A percentile compares a stretch with the other conserved stretches of the same genome.
Evolutionary conservation across 2,113 vertebrate species (phyloP).

Genomic region (Prionailurus viverrinus): DNA sequence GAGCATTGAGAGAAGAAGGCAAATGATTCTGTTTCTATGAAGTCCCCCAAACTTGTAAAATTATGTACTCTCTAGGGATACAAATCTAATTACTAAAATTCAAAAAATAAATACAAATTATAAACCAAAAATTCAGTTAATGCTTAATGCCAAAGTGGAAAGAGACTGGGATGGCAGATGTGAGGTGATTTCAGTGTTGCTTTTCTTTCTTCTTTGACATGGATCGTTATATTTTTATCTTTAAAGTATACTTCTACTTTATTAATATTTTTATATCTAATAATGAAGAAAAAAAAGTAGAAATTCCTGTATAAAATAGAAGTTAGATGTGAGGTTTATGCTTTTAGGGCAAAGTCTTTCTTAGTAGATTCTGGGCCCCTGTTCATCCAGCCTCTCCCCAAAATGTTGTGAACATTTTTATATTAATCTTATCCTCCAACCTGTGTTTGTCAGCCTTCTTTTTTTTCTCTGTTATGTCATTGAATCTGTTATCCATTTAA

Average conservation of each 20-base stretch:
- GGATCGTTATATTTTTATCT: neutral
- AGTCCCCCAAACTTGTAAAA: neutral
- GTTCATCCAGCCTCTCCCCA: accelerated
- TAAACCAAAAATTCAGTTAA: neutral
- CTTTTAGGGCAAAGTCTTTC: neutral
- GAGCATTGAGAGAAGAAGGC: neutral
- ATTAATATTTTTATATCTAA: neutral
- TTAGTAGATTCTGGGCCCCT: neutral
- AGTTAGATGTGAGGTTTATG: neutral
- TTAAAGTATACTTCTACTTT: neutral
- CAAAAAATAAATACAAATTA: neutral
- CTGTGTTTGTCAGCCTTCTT: neutral
- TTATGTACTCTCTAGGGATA: neutral
- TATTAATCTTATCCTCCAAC: neutral
- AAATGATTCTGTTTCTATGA: neutral
- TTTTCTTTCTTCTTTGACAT: neutral
- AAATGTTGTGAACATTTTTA: neutral
- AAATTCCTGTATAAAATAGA: neutral
- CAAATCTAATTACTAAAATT: neutral
- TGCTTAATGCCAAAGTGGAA: neutral
- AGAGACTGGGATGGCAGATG: neutral
- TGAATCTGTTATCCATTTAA: neutral
- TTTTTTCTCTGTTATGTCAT: neutral
- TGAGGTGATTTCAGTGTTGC: neutral
- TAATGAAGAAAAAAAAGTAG: neutral